phyloP scores from a whole-genome alignment of 2,113 vertebrate species.

The Misgurnus mizolepis region DNA sequence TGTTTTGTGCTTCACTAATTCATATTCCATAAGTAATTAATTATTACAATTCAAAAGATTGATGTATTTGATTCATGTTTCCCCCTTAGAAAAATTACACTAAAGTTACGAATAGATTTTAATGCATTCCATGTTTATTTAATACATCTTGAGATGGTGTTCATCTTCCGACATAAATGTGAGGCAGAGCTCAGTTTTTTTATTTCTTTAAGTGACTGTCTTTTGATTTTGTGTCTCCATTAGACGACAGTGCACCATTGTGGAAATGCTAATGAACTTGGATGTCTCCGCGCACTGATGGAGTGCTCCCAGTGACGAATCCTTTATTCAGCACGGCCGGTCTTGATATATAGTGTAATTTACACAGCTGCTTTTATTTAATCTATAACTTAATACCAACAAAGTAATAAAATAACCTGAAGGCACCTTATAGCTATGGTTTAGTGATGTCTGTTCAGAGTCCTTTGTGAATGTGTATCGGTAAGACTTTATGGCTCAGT shows the following conservation, averaged over 20 bases:
- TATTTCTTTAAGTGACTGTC: not conserved
- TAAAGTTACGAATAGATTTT: too few species aligned
- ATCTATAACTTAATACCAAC: conserved; percentile 50
- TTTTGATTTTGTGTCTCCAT: conserved; percentile 17
- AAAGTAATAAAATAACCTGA: conserved; percentile 30
- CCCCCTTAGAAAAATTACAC: too few species aligned
- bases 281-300: conserved; percentile 17
- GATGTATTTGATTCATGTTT: conserved; percentile 5
- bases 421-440: conserved; percentile 34
- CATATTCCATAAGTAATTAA: conserved; percentile 67
- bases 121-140: not conserved
- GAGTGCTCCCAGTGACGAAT: conserved; percentile 10
- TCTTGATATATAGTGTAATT: conserved; percentile 39
- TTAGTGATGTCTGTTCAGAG: conserved; percentile 39
- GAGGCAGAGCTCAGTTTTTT: not conserved
- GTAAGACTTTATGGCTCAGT: conserved; percentile 26
- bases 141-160: not conserved
- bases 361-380: conserved; percentile 46
- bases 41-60: conserved; percentile 56
- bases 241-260: conserved; percentile 25
- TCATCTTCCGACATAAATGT: conserved; percentile 1
- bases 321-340: conserved; percentile 3
- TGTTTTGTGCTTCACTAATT: conserved; percentile 56
- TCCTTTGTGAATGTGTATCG: not conserved
- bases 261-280: conserved; percentile 46